Evolutionary conservation across 2,113 vertebrate genomes (phyloP), one percentile per base, ranked within the genome.

Genomic region (Tenrec ecaudatus): DNA sequence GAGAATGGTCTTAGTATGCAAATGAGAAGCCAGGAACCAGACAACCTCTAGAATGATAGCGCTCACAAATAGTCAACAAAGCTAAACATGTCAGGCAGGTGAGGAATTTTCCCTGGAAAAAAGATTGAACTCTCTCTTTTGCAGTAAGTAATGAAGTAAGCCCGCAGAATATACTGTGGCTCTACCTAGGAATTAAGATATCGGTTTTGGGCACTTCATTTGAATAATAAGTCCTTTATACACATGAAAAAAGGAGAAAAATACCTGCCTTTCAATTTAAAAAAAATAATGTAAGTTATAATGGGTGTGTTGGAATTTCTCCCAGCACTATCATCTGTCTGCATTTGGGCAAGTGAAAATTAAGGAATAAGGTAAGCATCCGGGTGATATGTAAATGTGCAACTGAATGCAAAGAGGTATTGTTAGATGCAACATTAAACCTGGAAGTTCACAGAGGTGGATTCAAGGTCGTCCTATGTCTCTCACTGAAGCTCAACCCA

Each of bases 11-110:
- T 77, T 73, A 38, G 16, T 78, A 71, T 69, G 62, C 38, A 91
- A 81, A 88, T 85, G 93, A 89, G 31, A 94, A 96, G 15, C 53
- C 36, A 79, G 57, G 25, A 31, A n/a, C 23, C 17, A 89, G 57
- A 33, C 17, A 69, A 62, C 8, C 6, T 89, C 12, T 38, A 62
- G 66, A 89, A 22, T 73, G 75, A 83, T 29, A 3, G 69, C 84
- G 27, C 3, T 8, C 33, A 79, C 33, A 60, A 93, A 89, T 10
- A 73, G 40, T 36, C 22, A 75, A 81, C 25, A 47, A 69, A 94
- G 77, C 33, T 92, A 47, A 83, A 77, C 2, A 8, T 22, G 36
- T 29, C 53, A 47, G 19, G 66, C n/a, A 78, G 6, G 23, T 43
- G 19, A 94, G 10, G 22, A 36, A 68, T 29, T 84, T 53, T 81